Evolutionary conservation across 2,797 vertebrate species (phyloP).

Genomic region (Sebastes matsubarae): DNA sequence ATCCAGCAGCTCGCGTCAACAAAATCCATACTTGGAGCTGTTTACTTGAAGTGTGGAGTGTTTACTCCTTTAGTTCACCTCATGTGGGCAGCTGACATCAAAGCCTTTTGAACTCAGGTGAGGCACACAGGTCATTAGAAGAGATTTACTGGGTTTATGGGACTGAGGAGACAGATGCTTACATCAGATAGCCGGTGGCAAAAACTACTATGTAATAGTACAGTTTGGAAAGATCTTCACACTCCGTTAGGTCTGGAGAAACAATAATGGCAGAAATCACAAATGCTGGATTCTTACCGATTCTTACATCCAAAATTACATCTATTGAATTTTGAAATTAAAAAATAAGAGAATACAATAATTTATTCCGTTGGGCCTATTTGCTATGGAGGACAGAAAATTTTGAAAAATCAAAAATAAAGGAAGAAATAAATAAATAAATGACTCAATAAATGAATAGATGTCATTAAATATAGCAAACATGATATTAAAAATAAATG

Average conservation of each 20-base stretch:
- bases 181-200: background rate
- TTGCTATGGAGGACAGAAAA: background rate
- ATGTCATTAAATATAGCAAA: too few species aligned
- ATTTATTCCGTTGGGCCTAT: background rate
- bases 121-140: slow-evolving; percentile 8
- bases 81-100: slow-evolving; percentile 19
- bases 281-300: background rate
- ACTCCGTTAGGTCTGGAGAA: background rate
- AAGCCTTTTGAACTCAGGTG: slow-evolving; percentile 29
- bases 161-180: slow-evolving; percentile 3
- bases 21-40: slow-evolving; percentile 35
- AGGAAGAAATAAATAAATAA: background rate
- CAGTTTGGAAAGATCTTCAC: background rate
- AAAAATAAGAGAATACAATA: background rate
- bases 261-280: background rate
- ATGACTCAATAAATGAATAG: rapidly evolving
- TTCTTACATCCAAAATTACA: background rate
- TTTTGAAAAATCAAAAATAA: background rate
- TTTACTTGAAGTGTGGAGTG: slow-evolving; percentile 15
- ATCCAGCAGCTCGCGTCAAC: background rate
- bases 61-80: slow-evolving; percentile 21
- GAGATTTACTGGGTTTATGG: slow-evolving; percentile 1
- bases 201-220: background rate
- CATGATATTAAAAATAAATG: rapidly evolving
- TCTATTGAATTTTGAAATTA: background rate